Conservation (phyloP, 2,113 vertebrate genomes). For the Opisthocomus hoazin region DNA sequence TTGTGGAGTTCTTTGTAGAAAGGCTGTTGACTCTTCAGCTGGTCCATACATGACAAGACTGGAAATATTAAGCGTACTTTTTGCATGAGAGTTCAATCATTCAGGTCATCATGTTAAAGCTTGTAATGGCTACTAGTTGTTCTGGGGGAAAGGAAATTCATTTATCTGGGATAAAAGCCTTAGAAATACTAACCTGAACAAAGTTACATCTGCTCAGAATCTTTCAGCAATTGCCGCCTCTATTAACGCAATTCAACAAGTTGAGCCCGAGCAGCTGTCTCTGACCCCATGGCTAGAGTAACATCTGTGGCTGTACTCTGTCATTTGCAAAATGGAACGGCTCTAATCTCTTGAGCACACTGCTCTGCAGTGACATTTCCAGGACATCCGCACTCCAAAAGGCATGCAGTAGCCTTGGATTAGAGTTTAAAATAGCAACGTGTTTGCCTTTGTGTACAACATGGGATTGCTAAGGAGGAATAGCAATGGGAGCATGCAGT, state of each 20-base stretch:
- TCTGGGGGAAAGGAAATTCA: neutral
- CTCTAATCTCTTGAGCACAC: slow-evolving; percentile 37
- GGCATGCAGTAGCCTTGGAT: slow-evolving; percentile 27
- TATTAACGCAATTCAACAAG: neutral
- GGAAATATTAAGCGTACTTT: accelerated
- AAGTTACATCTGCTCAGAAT: neutral
- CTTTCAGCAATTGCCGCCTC: neutral
- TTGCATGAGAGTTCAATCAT: neutral
- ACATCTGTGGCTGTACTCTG: slow-evolving; percentile 29
- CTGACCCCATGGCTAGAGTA: neutral
- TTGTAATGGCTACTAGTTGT: neutral
- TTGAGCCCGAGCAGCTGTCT: neutral
- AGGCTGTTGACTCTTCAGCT: neutral
- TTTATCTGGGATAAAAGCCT: neutral
- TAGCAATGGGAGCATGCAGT: neutral
- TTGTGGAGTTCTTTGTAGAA: neutral
- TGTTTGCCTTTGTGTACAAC: neutral
- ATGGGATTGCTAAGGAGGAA: neutral
- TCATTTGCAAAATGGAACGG: slow-evolving; percentile 16
- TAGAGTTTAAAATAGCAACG: slow-evolving; percentile 23
- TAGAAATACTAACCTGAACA: neutral
- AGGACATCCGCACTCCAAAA: slow-evolving; percentile 45
- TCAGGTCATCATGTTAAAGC: neutral
- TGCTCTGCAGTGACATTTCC: slow-evolving; percentile 57
- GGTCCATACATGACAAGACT: neutral